These are phyloP conservation scores for Temnothorax unifasciatus DNA, from an alignment of 2,888 invertebrate species.

Conservation along the genomic window DNA sequence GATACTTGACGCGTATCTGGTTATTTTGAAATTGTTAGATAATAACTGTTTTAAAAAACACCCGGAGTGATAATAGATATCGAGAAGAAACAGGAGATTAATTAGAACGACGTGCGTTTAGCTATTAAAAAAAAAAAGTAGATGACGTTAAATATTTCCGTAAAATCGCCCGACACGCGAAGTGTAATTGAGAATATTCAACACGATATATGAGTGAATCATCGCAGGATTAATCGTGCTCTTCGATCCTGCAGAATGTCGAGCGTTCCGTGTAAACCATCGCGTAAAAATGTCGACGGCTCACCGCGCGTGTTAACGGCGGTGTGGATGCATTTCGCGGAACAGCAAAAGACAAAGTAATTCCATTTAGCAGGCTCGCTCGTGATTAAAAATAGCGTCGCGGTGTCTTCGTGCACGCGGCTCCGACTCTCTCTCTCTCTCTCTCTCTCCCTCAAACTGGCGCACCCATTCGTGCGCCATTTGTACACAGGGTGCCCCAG, in stretches of 20 bases:
- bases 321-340: constrained; percentile 42
- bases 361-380: constrained; percentile 56
- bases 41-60: not conserved
- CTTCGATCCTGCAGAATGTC: not conserved
- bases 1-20: not conserved
- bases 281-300: constrained; percentile 32
- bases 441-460: constrained; percentile 10
- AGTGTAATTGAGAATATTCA: not conserved
- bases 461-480: constrained; percentile 50
- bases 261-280: constrained; percentile 5
- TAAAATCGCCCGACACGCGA: not conserved
- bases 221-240: not conserved
- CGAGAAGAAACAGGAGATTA: not conserved
- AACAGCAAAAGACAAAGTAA: constrained; percentile 56
- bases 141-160: not conserved
- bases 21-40: not conserved
- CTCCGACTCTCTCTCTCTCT: not conserved
- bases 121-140: not conserved
- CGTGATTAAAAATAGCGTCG: constrained; percentile 55
- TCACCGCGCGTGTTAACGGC: constrained; percentile 26
- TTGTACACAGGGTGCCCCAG: constrained; percentile 45
- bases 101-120: not conserved
- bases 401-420: constrained; percentile 45
- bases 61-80: not conserved
- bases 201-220: not conserved